A percentile compares a stretch with the other conserved stretches of the same genome.
These are phyloP conservation scores for Drosophila nikananu DNA, from an alignment of 1,140 invertebrate species.

Conservation along the genomic window DNA sequence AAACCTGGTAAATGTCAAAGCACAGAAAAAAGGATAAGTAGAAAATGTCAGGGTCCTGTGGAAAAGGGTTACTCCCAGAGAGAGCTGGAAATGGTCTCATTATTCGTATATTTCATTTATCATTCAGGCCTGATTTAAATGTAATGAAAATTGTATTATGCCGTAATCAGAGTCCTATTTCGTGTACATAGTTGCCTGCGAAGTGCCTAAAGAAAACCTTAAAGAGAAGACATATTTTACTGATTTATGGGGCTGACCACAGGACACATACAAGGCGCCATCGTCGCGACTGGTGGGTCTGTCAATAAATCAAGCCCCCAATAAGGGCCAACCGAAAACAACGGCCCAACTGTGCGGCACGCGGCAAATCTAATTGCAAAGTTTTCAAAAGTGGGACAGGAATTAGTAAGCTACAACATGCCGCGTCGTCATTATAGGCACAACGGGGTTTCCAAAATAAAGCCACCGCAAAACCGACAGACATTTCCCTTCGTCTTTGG, in stretches of 20 bases:
- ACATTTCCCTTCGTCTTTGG: conserved; percentile 26
- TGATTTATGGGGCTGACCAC: conserved; percentile 62
- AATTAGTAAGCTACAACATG: conserved; percentile 50
- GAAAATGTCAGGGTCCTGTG: conserved; percentile 39
- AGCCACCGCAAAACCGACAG: conserved; percentile 10
- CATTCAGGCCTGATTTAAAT: conserved; percentile 73
- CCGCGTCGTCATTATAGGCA: conserved; percentile 63
- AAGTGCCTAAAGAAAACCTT: conserved; percentile 21
- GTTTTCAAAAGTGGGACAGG: conserved; percentile 68
- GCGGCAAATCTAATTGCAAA: conserved; percentile 78
- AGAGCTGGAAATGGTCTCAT: conserved; percentile 54
- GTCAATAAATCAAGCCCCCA: conserved; percentile 72
- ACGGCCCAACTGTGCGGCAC: conserved; percentile 33
- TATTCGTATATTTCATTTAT: conserved; percentile 80
- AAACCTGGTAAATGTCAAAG: conserved; percentile 25
- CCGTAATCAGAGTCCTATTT: conserved; percentile 51
- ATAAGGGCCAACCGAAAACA: conserved; percentile 21
- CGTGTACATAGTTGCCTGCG: neutral
- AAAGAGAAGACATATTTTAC: conserved; percentile 56
- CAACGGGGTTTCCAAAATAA: conserved; percentile 36
- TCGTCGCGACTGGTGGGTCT: conserved; percentile 17
- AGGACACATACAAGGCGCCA: conserved; percentile 45
- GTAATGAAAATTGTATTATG: conserved; percentile 80
- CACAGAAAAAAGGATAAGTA: conserved; percentile 30
- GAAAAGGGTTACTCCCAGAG: conserved; percentile 36